Conservation (phyloP, 2,113 vertebrate genomes). For the Nerophis lumbriciformis region DNA sequence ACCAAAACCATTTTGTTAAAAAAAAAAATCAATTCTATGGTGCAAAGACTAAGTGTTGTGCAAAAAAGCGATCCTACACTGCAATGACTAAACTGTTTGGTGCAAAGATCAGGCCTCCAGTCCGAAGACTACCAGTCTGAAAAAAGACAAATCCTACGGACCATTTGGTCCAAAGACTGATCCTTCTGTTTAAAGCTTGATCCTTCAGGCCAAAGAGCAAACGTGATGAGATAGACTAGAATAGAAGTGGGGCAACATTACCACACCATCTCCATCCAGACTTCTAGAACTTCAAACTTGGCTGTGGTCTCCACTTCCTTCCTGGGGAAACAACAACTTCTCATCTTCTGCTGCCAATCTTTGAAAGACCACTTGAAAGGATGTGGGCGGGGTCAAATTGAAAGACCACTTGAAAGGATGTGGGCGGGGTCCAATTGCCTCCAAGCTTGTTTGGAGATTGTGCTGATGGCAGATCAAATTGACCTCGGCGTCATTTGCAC, state of each 20-base stretch:
- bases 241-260: no score
- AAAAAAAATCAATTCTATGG: no score
- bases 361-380: conserved; percentile 58
- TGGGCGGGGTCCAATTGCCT: conserved; percentile 63
- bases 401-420: conserved; percentile 59
- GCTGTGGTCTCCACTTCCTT: not conserved
- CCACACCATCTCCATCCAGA: no score
- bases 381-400: conserved; percentile 59
- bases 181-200: not conserved
- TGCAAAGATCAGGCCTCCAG: no score
- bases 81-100: not conserved
- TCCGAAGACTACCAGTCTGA: not conserved
- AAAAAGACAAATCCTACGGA: not conserved
- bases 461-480: conserved; percentile 63
- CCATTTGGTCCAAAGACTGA: not conserved
- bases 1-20: no score
- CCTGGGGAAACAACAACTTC: not conserved
- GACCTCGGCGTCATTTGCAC: conserved; percentile 45
- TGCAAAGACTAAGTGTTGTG: no score
- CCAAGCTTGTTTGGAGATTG: conserved; percentile 60
- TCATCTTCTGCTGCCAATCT: conserved; percentile 22
- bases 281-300: no score
- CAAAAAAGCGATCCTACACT: not conserved
- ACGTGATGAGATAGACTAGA: not conserved
- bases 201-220: not conserved